Base-by-base conservation (phyloP, 2,797 vertebrate species). In the Hemitrygon akajei region DNA sequence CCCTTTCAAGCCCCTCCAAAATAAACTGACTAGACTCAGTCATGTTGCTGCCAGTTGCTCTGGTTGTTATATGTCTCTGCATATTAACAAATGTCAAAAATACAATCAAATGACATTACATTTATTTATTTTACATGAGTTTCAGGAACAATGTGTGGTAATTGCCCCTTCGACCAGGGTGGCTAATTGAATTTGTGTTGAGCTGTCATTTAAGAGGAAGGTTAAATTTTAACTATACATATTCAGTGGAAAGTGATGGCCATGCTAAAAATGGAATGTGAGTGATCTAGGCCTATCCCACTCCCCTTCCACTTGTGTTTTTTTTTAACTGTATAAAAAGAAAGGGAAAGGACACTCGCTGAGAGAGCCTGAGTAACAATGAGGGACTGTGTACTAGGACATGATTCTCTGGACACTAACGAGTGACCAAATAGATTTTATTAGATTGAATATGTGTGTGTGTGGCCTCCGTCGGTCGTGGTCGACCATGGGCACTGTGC, bases 1-100 rank as follows among this genome's bases (percentile, higher is more conserved):
- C 63, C 63, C 86, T 89, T 89, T 89, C 63, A 89, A 89, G 63
- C 63, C 86, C 37, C n/a, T 69, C 86, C 86, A 69, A 89, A n/a
- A 89, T 37, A 89, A 89, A 89, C n/a, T 7, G n/a, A 89, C 63
- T 89, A n/a, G 86, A 63, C 20, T 89, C 18, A 37, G 86, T 66
- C 16, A 69, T 69, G n/a, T 34, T 69, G 86, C 18, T 89, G 86
- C 60, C 63, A 89, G 89, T 37, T 63, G 20, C 16, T 89, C 3
- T 25, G 20, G 60, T 89, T 89, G 60, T 69, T 89, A 69, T 89
- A 89, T 89, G 86, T 69, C 63, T 34, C 60, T 11, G 34, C 18
- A 0, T 69, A 89, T 69, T 89, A 89, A 16, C 63, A 89, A 69
- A 89, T 69, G 86, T 69, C 63, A 89, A 89, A 69, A 69, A 12